A percentile compares a stretch with the other conserved stretches of the same genome.
phyloP scores from a whole-genome alignment of 2,888 invertebrate genomes.

The Philhelius pedissequus region DNA sequence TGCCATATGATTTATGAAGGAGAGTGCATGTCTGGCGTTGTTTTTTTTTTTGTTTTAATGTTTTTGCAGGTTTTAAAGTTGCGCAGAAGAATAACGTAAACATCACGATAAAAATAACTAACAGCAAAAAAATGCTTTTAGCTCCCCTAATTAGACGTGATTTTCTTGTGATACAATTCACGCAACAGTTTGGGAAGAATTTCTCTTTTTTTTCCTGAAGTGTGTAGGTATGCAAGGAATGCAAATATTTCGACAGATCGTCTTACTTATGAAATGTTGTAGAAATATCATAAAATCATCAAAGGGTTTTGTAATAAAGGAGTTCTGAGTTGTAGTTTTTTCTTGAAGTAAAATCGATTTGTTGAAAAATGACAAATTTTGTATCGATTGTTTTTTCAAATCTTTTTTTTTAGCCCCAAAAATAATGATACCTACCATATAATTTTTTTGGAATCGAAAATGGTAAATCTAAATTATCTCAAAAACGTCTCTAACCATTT shows the following conservation, averaged over 20 bases:
- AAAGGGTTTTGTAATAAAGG: neutral
- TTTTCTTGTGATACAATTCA: slow-evolving; percentile 39
- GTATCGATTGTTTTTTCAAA: too few relatives aligned
- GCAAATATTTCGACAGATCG: slow-evolving; percentile 6
- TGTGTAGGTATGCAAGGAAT: neutral
- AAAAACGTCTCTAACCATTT: too few relatives aligned
- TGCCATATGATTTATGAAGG: slow-evolving; percentile 41
- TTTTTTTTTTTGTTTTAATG: slow-evolving; percentile 20
- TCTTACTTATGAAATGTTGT: neutral
- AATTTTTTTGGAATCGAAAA: too few relatives aligned
- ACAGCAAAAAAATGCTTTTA: slow-evolving; percentile 28
- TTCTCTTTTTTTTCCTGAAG: slow-evolving; percentile 6
- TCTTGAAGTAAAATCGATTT: too few relatives aligned
- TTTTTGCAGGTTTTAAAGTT: neutral
- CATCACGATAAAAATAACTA: neutral
- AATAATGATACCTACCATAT: too few relatives aligned
- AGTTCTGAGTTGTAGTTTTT: too few relatives aligned
- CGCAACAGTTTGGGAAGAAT: slow-evolving; percentile 13
- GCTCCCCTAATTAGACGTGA: slow-evolving; percentile 31
- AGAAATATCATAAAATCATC: neutral
- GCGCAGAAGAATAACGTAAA: neutral
- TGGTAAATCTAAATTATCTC: too few relatives aligned
- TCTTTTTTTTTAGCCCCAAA: too few relatives aligned
- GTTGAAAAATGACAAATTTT: too few relatives aligned
- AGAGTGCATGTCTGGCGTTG: slow-evolving; percentile 2